Conservation (phyloP, 2,113 vertebrate species). For the Chloebia gouldiae region DNA sequence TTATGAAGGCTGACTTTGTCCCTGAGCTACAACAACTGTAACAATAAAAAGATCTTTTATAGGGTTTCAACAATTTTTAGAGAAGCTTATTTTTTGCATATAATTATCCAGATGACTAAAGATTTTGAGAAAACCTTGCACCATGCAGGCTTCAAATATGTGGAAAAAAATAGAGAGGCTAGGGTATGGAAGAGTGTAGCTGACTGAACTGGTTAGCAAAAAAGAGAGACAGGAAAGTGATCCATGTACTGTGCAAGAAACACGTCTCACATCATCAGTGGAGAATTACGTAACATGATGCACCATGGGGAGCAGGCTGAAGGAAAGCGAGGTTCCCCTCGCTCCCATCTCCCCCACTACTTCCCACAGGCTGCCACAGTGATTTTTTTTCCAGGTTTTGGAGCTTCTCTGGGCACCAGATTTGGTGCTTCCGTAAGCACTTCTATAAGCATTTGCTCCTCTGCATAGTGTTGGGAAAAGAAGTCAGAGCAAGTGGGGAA, state of each 20-base stretch:
- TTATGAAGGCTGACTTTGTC: background rate
- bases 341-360: background rate
- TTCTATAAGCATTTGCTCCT: background rate
- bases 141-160: background rate
- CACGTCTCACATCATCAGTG: background rate
- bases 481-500: background rate
- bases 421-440: background rate
- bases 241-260: background rate
- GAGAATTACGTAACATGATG: background rate
- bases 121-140: background rate
- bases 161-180: background rate
- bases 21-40: constrained; percentile 1
- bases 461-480: background rate
- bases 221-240: background rate
- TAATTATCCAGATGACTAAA: background rate
- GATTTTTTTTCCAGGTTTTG: background rate
- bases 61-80: background rate
- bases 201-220: background rate
- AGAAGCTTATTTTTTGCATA: background rate
- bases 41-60: constrained; percentile 16
- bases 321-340: background rate
- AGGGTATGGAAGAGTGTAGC: background rate
- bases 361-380: background rate
- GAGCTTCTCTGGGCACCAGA: background rate
- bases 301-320: background rate